A percentile compares a stretch with the other conserved stretches of the same genome.
These are phyloP conservation scores for Diploscapter pachys DNA, from an alignment of 1,140 invertebrate genomes.

Conservation along the genomic window DNA sequence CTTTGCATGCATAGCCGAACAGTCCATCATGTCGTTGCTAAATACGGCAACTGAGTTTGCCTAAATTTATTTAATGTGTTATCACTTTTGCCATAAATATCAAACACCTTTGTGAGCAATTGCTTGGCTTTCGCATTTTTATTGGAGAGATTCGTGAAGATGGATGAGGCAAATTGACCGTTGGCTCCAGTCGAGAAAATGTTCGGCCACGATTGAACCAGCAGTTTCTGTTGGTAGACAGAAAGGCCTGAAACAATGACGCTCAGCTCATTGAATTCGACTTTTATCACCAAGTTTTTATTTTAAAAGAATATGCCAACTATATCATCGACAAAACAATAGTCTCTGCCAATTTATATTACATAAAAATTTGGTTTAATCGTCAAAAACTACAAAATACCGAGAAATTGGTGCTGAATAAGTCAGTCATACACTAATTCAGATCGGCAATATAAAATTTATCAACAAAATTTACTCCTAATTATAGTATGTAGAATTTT, in stretches of 20 bases:
- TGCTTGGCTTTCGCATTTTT: constrained; percentile 45
- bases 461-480: too few species aligned
- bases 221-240: constrained; percentile 45
- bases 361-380: background rate
- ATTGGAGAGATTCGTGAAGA: constrained; percentile 35
- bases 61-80: constrained; percentile 11
- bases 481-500: too few species aligned
- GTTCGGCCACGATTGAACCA: constrained; percentile 51
- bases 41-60: constrained; percentile 51
- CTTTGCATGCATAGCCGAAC: constrained; percentile 43
- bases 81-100: background rate
- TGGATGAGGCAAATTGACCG: constrained; percentile 41
- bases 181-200: constrained; percentile 46
- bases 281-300: background rate
- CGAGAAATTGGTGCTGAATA: too few species aligned
- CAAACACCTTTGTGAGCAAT: constrained; percentile 41
- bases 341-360: too few species aligned
- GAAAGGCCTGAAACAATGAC: constrained; percentile 34
- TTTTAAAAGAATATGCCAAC: too few species aligned
- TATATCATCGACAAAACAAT: too few species aligned
- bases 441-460: too few species aligned
- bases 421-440: too few species aligned
- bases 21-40: constrained; percentile 42
- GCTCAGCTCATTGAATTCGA: background rate
- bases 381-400: background rate